Conservation (phyloP, 2,113 vertebrate genomes). For the Dicrurus megarhynchus region DNA sequence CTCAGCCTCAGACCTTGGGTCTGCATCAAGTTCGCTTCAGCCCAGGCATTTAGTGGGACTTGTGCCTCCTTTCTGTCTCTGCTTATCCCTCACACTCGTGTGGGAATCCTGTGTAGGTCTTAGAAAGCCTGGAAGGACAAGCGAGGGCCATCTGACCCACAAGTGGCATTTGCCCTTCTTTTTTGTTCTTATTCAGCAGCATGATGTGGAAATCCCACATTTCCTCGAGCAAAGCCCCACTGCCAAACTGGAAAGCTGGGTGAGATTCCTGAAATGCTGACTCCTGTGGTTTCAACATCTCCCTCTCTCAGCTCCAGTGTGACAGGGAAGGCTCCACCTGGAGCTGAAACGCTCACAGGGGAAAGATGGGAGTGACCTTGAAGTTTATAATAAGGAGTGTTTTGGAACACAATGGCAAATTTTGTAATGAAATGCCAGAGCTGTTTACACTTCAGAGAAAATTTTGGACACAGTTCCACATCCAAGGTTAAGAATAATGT, state of each 20-base stretch:
- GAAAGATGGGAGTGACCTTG: background rate
- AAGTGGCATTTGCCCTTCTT: background rate
- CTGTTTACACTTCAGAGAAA: slow-evolving; percentile 40
- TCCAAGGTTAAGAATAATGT: slow-evolving; percentile 30
- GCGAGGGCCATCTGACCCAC: background rate
- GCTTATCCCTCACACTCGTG: background rate
- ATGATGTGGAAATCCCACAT: background rate
- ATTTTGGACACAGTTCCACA: slow-evolving; percentile 41
- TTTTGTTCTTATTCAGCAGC: background rate
- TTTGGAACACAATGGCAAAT: slow-evolving; percentile 23
- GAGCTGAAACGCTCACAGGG: background rate
- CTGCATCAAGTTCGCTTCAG: background rate
- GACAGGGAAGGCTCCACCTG: background rate
- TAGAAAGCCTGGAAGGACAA: background rate
- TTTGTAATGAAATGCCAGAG: slow-evolving; percentile 21
- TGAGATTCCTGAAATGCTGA: background rate
- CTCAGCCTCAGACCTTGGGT: rapidly evolving
- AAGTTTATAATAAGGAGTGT: background rate
- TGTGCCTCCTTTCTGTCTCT: background rate
- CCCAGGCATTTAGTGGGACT: rapidly evolving
- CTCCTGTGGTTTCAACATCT: background rate
- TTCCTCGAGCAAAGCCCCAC: background rate
- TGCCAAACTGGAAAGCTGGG: background rate
- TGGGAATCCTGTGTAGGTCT: rapidly evolving
- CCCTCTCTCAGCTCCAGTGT: rapidly evolving